Evolutionary conservation across 2,113 vertebrate genomes (phyloP).

Genomic region (Heterocephalus glaber): DNA sequence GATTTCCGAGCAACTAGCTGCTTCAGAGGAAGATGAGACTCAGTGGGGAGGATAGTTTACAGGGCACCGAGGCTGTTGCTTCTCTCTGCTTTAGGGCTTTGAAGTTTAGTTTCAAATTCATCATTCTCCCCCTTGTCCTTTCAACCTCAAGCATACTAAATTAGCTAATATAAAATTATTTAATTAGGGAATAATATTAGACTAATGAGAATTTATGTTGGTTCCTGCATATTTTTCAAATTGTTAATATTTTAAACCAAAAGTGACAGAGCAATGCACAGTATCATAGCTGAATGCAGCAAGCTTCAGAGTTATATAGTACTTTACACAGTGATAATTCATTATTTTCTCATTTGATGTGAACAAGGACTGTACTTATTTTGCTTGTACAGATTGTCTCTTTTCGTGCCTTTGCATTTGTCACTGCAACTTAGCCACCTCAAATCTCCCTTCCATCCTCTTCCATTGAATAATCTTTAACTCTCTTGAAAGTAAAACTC

Average conservation of each 20-base stretch:
- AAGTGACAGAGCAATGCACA: neutral
- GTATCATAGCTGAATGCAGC: neutral
- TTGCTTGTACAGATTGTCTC: neutral
- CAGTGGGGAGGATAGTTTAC: neutral
- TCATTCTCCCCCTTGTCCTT: accelerated
- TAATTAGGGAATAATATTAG: neutral
- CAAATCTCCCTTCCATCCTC: neutral
- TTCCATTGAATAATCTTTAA: neutral
- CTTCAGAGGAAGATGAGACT: neutral
- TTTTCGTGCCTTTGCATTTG: neutral
- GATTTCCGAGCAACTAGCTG: neutral
- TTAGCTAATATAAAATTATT: neutral
- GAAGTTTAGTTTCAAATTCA: neutral
- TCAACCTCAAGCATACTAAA: neutral
- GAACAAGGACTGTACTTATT: neutral
- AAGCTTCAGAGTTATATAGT: neutral
- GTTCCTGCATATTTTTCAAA: neutral
- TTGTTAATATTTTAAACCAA: neutral
- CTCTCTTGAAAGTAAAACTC: neutral
- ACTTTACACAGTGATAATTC: neutral
- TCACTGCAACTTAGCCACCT: neutral
- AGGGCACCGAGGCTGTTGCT: neutral
- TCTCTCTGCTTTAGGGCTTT: neutral
- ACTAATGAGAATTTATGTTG: neutral
- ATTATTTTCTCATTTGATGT: neutral